phyloP scores from a whole-genome alignment of 2,113 vertebrate genomes.

The Scytalopus superciliaris region DNA sequence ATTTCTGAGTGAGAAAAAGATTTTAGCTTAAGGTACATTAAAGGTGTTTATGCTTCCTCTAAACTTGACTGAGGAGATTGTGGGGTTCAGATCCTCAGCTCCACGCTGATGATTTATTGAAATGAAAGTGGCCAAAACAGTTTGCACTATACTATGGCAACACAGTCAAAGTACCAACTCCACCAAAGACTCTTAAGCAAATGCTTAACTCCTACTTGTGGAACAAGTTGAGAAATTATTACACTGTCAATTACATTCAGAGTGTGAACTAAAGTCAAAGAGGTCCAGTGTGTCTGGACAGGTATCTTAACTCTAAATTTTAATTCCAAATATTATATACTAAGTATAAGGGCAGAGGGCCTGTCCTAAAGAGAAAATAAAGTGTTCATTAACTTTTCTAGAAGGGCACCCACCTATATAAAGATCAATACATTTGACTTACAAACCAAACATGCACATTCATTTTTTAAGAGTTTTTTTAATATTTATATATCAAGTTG shows the following conservation, averaged over 20 bases:
- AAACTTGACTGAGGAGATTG: background rate
- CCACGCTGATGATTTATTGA: fast-evolving
- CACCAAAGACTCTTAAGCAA: background rate
- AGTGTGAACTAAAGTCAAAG: background rate
- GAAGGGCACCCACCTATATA: background rate
- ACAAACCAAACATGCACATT: constrained; percentile 25
- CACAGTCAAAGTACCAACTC: fast-evolving
- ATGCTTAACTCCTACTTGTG: background rate
- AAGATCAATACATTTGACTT: constrained; percentile 7
- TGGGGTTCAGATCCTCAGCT: background rate
- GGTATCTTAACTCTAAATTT: background rate
- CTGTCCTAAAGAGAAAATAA: background rate
- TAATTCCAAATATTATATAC: background rate
- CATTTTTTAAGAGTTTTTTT: constrained; percentile 31
- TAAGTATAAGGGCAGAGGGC: background rate
- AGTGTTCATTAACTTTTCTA: constrained; percentile 11
- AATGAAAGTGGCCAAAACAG: background rate
- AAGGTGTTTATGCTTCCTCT: background rate
- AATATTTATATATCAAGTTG: constrained; percentile 33
- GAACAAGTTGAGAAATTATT: background rate
- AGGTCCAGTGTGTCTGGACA: background rate
- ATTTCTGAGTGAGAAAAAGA: background rate
- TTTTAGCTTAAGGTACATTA: background rate
- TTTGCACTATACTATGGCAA: fast-evolving
- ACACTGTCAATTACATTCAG: background rate